phyloP scores from a whole-genome alignment of 2,113 vertebrate species.

The Leuciscus idus region DNA sequence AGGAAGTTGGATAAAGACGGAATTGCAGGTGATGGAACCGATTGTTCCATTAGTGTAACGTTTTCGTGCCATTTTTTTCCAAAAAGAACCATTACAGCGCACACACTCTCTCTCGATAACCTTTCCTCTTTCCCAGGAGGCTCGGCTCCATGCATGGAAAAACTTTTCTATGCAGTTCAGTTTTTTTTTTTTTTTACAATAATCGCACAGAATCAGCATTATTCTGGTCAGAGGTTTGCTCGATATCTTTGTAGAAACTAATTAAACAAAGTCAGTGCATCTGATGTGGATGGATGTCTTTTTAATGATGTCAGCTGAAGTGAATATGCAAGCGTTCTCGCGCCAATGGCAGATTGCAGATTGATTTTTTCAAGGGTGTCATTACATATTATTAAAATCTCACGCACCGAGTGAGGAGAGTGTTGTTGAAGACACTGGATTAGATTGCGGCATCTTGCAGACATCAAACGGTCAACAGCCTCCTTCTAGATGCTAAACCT shows the following conservation, averaged over 20 bases:
- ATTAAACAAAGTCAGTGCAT: slow-evolving; percentile 82
- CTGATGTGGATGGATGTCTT: slow-evolving; percentile 86
- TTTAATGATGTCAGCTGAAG: slow-evolving; percentile 88
- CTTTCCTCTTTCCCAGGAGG: slow-evolving; percentile 19
- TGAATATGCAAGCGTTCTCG: slow-evolving; percentile 79
- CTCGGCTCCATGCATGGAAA: slow-evolving; percentile 3
- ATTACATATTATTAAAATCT: slow-evolving; percentile 80
- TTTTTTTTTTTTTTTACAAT: slow-evolving; percentile 60
- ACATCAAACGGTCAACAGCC: slow-evolving; percentile 31
- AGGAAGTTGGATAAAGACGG: slow-evolving; percentile 14
- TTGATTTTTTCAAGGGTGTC: slow-evolving; percentile 76
- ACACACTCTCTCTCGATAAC: slow-evolving; percentile 22
- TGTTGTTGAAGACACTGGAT: slow-evolving; percentile 36
- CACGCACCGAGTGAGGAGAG: slow-evolving; percentile 50
- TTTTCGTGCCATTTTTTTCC: slow-evolving; percentile 31
- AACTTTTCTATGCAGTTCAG: slow-evolving; percentile 48
- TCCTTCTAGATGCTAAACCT: background rate
- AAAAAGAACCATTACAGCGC: slow-evolving; percentile 26
- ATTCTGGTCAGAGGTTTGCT: slow-evolving; percentile 70
- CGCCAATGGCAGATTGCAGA: slow-evolving; percentile 73
- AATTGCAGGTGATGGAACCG: background rate
- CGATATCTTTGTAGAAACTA: slow-evolving; percentile 89
- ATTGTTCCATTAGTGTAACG: slow-evolving; percentile 7
- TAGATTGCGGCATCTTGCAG: slow-evolving; percentile 20
- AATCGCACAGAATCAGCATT: slow-evolving; percentile 73